These are phyloP conservation scores for Marmota flaviventris DNA, from an alignment of 2,113 vertebrate genomes.

Conservation along the genomic window DNA sequence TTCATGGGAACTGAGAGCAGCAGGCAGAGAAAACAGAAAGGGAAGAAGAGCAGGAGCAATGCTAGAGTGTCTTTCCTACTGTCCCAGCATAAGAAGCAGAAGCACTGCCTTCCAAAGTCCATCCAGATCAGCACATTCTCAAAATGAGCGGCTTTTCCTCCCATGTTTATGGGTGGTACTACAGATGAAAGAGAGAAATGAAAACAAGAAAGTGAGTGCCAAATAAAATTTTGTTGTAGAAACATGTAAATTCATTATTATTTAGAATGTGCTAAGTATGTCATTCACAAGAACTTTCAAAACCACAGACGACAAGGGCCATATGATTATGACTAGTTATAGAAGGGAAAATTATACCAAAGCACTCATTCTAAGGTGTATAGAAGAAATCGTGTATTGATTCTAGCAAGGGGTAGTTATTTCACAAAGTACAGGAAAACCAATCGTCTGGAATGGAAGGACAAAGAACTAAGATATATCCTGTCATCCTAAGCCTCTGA, in stretches of 20 bases:
- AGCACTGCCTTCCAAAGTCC: neutral
- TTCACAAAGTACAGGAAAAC: neutral
- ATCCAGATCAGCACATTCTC: neutral
- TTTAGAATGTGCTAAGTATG: neutral
- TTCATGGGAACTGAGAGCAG: neutral
- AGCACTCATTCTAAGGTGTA: neutral
- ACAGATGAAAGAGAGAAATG: neutral
- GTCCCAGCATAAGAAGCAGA: neutral
- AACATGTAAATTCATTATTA: neutral
- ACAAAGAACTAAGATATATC: neutral
- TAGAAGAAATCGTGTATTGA: neutral
- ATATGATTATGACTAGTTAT: neutral
- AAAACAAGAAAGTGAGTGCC: neutral
- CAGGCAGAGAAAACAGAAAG: neutral
- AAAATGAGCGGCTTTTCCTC: neutral
- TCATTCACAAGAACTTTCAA: neutral
- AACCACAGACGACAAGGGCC: neutral
- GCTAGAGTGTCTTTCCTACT: neutral
- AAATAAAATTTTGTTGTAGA: neutral
- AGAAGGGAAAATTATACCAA: neutral
- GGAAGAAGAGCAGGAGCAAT: accelerated
- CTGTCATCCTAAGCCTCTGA: constrained; percentile 24
- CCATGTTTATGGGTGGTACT: neutral
- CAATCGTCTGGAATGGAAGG: neutral
- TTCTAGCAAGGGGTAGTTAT: neutral